Percentiles rank a stretch among this genome's conserved stretches.
These are phyloP conservation scores for Phaetusa simplex DNA, from an alignment of 2,113 vertebrate species.

Conservation along the genomic window DNA sequence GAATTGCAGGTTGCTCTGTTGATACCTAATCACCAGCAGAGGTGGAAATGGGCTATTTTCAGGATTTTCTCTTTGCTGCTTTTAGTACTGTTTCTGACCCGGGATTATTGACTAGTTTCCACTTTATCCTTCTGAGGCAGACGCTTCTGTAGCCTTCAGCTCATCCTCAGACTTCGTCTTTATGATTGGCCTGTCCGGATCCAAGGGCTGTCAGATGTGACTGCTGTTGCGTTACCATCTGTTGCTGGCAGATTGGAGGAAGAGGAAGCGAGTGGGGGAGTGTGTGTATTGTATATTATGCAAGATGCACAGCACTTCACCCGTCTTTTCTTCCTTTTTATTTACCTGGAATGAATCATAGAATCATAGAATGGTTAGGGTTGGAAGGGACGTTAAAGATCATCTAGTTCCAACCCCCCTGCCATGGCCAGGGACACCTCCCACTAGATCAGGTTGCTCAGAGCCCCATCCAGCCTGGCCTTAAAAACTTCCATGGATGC, in stretches of 20 bases:
- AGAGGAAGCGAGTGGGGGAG: neutral
- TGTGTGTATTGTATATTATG: fast-evolving
- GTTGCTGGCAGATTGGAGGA: too few species aligned
- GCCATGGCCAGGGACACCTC: too few species aligned
- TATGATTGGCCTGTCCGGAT: too few species aligned
- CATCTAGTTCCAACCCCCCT: too few species aligned
- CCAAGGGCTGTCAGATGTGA: neutral
- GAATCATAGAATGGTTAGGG: too few species aligned
- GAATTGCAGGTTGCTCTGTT: neutral
- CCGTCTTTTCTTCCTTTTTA: neutral
- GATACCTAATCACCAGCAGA: neutral
- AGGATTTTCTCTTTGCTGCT: neutral
- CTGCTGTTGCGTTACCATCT: neutral
- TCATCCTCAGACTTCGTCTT: neutral
- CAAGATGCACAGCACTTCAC: neutral
- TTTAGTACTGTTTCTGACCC: neutral
- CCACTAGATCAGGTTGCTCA: too few species aligned
- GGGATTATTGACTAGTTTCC: neutral
- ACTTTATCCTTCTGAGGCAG: neutral
- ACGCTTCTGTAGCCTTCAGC: neutral
- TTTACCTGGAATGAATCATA: neutral
- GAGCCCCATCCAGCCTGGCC: too few species aligned
- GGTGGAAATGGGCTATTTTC: neutral
- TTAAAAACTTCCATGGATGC: too few species aligned
- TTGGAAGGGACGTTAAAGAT: too few species aligned